Evolutionary conservation across 2,888 invertebrate genomes (phyloP).

Genomic region (Polydrusus tereticollis): DNA sequence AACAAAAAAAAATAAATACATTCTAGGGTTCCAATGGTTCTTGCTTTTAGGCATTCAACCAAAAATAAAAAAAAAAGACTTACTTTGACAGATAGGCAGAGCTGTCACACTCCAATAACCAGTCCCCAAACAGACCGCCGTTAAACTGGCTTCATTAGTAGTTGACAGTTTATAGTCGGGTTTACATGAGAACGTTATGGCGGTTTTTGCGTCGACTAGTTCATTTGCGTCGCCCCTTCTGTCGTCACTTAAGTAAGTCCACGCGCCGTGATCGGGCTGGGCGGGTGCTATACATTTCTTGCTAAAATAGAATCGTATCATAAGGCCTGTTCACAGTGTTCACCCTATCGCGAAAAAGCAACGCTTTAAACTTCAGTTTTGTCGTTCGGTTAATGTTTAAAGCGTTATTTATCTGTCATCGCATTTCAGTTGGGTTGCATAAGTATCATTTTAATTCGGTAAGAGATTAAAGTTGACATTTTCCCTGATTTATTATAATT

Average conservation of each 20-base stretch:
- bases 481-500: too few relatives aligned
- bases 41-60: too few relatives aligned
- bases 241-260: slow-evolving; percentile 41
- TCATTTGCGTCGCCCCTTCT: slow-evolving; percentile 45
- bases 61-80: slow-evolving; percentile 43
- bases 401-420: too few relatives aligned
- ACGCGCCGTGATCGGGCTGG: slow-evolving; percentile 55
- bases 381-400: too few relatives aligned
- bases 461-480: too few relatives aligned
- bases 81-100: slow-evolving; percentile 52
- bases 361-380: too few relatives aligned
- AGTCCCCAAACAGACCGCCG: slow-evolving; percentile 29
- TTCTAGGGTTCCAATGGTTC: too few relatives aligned
- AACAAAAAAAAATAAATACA: too few relatives aligned
- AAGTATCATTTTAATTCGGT: too few relatives aligned
- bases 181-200: slow-evolving; percentile 53
- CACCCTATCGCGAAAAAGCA: too few relatives aligned
- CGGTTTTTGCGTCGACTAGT: slow-evolving; percentile 43
- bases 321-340: too few relatives aligned
- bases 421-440: too few relatives aligned
- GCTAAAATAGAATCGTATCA: not conserved
- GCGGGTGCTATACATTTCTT: slow-evolving; percentile 51
- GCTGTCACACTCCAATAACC: slow-evolving; percentile 43
- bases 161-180: slow-evolving; percentile 46
- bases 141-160: slow-evolving; percentile 1